Base-by-base conservation (phyloP, 2,888 invertebrate genomes). In the Xestia sexstrigata region DNA sequence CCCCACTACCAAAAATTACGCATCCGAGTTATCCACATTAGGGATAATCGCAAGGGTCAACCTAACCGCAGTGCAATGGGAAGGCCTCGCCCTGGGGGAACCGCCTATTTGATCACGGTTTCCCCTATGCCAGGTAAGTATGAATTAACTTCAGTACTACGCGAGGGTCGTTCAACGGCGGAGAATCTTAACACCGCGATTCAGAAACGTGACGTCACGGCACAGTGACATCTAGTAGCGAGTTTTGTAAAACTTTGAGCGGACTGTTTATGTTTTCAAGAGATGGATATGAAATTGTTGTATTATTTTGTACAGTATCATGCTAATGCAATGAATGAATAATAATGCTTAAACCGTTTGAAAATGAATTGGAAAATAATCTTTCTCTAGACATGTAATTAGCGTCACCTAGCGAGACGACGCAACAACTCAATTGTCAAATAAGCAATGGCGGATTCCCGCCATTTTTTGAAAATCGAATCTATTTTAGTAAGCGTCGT, bases 121-220 rank as follows among this genome's bases (percentile, higher is more conserved):
- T 85, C 88, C 88, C 89, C 89, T 89, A 85, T 85, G 83, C 83
- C 83, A 84, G 83, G 83, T 89, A 89, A 89, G 89, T 89, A 89
- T 89, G 89, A 68, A 0, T 87, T 81, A 0, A 0, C 1, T 11
- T 39, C 39, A 8, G 45, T 11, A 26, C 0, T 8, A 42, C 35
- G 60, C 42, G 62, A 47, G 49, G 26, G 81, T 88, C 78, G 20
- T 78, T 83, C 78, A 20, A 30, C 62, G 47, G 5, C 66, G 69
- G 84, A 78, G 70, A 75, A 70, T 86, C 82, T 82, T 66, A 69
- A 85, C 85, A 82, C 85, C 85, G 82, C 70, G 63, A 75, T 82
- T 85, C 82, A 84, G 67, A 73, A 84, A 78, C 30, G 66, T 70
- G 84, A 76, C 68, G 73, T 95, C 91, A 98, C 98, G 1, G 79